phyloP scores from a whole-genome alignment of 2,888 invertebrate genomes.

The Helleia helle region DNA sequence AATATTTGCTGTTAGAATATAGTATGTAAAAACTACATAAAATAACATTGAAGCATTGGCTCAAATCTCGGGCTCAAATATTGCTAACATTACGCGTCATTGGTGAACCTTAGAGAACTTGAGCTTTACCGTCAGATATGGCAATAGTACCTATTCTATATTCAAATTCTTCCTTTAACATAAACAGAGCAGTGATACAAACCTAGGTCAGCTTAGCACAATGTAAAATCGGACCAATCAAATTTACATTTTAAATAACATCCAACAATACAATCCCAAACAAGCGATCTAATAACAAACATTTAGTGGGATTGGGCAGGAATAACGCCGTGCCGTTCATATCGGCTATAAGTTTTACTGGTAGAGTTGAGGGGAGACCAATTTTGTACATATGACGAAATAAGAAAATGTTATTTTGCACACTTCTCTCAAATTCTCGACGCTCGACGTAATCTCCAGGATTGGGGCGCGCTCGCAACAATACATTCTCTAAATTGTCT shows the following conservation, averaged over 20 bases:
- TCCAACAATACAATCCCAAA: background rate
- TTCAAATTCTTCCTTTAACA: too few species aligned
- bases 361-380: background rate
- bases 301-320: conserved; percentile 27
- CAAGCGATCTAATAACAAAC: conserved; percentile 18
- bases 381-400: conserved; percentile 28
- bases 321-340: conserved; percentile 21
- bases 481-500: conserved; percentile 62
- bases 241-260: background rate
- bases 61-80: too few species aligned
- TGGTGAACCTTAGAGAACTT: too few species aligned
- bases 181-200: background rate
- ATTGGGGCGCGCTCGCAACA: conserved; percentile 34
- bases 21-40: too few species aligned
- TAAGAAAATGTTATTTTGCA: conserved; percentile 45
- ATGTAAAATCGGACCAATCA: conserved; percentile 1
- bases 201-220: background rate
- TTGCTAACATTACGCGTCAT: too few species aligned
- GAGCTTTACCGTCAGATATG: too few species aligned
- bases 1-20: too few species aligned
- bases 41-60: too few species aligned
- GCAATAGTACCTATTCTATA: too few species aligned
- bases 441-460: conserved; percentile 43
- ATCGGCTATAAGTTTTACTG: conserved; percentile 14
- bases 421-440: conserved; percentile 39